Conservation (phyloP, 2,797 vertebrate species). For the Ciconia nigra region DNA sequence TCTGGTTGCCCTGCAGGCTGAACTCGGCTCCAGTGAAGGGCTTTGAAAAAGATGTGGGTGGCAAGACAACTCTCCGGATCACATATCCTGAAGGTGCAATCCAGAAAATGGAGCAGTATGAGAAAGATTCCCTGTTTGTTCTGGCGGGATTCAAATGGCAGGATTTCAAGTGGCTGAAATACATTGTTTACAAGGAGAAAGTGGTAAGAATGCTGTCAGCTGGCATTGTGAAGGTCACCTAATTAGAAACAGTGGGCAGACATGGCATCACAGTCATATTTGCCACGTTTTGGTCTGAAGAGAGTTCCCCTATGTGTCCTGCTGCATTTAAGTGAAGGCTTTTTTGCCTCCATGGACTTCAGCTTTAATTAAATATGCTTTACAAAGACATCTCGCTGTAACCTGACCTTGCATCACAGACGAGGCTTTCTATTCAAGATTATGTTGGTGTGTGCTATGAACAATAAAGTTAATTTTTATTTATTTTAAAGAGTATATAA, state of each 20-base stretch:
- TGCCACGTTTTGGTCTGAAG: neutral
- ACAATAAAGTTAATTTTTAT: neutral
- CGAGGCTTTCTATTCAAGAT: neutral
- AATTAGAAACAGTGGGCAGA: neutral
- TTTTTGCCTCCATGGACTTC: neutral
- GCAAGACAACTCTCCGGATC: slow-evolving; percentile 95
- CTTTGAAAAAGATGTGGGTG: slow-evolving; percentile 91
- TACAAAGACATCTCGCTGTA: neutral
- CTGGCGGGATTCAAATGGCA: slow-evolving; percentile 95
- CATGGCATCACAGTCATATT: neutral
- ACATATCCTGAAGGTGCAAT: slow-evolving; percentile 98
- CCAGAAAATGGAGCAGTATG: slow-evolving; percentile 90
- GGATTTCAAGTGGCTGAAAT: slow-evolving; percentile 96
- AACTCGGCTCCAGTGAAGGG: slow-evolving; percentile 92
- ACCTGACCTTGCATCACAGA: neutral
- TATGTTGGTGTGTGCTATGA: neutral
- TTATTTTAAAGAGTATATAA: neutral
- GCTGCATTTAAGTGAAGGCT: neutral
- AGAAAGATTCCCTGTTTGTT: slow-evolving; percentile 93
- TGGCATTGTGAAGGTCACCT: neutral
- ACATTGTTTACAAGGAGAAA: slow-evolving; percentile 95
- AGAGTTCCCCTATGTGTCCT: neutral
- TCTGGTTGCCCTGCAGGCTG: slow-evolving; percentile 79
- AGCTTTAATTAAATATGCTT: neutral
- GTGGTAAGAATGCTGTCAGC: slow-evolving; percentile 79